Evolutionary conservation across 2,113 vertebrate genomes (phyloP).

Genomic region (Emydocephalus ijimae): DNA sequence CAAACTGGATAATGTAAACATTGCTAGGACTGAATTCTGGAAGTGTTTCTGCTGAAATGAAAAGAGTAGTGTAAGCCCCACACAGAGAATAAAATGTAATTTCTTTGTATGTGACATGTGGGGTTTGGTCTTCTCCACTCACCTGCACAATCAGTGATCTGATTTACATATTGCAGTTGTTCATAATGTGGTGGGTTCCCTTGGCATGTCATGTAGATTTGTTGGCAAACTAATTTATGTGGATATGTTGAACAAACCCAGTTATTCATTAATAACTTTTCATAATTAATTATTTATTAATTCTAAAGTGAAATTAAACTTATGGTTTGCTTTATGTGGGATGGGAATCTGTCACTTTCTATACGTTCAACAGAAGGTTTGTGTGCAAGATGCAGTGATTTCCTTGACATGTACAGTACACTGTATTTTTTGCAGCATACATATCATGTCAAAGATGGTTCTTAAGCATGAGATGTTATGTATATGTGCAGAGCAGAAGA

Average conservation of each 20-base stretch:
- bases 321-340: background rate
- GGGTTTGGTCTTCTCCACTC: no score
- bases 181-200: background rate
- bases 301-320: background rate
- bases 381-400: background rate
- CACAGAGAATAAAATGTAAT: background rate
- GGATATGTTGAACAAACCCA: background rate
- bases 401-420: background rate
- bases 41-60: slow-evolving; percentile 3
- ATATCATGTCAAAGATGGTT: background rate
- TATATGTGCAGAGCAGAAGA: background rate
- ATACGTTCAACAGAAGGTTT: background rate
- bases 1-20: background rate
- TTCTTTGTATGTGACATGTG: background rate
- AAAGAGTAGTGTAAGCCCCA: slow-evolving; percentile 3
- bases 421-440: background rate
- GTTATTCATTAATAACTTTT: background rate
- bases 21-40: background rate
- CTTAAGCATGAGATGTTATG: background rate
- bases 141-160: background rate
- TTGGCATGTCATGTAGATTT: background rate
- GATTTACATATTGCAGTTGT: background rate
- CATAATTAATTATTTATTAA: background rate
- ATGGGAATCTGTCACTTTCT: background rate
- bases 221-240: background rate